Conservation (phyloP, 1,140 invertebrate genomes). For the Hylaeus anthracinus region DNA sequence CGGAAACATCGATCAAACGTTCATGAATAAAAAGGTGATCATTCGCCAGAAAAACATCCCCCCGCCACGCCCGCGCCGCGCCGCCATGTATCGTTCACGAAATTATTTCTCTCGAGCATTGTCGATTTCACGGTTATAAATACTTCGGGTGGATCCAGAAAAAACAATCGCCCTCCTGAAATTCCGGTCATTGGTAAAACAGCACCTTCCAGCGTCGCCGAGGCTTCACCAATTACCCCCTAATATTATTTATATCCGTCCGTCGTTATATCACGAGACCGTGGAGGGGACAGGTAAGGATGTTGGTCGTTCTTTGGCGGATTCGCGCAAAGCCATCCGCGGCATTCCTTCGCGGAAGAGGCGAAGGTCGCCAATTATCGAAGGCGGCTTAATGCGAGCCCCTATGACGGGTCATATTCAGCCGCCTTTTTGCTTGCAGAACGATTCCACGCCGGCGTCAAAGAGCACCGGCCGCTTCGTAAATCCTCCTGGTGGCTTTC, state of each 20-base stretch:
- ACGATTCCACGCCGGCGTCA: conserved; percentile 60
- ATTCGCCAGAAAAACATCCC: too few species aligned
- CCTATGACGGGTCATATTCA: conserved; percentile 72
- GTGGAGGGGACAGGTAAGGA: conserved; percentile 1
- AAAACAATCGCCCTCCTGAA: conserved; percentile 9
- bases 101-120: conserved; percentile 4
- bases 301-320: conserved; percentile 44
- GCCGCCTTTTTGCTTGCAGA: conserved; percentile 56
- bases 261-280: conserved; percentile 23
- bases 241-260: conserved; percentile 44
- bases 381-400: conserved; percentile 73
- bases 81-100: background rate
- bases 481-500: conserved; percentile 40
- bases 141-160: background rate
- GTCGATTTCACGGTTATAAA: conserved; percentile 29
- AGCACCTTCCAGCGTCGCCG: conserved; percentile 6
- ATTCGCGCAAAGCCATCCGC: conserved; percentile 62
- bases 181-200: conserved; percentile 3
- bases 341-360: conserved; percentile 77
- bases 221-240: conserved; percentile 25
- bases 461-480: conserved; percentile 60
- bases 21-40: too few species aligned
- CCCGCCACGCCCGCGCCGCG: too few species aligned
- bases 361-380: conserved; percentile 78
- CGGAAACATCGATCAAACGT: too few species aligned